These are phyloP conservation scores for Betta splendens DNA, from an alignment of 2,797 vertebrate genomes.

Conservation along the genomic window DNA sequence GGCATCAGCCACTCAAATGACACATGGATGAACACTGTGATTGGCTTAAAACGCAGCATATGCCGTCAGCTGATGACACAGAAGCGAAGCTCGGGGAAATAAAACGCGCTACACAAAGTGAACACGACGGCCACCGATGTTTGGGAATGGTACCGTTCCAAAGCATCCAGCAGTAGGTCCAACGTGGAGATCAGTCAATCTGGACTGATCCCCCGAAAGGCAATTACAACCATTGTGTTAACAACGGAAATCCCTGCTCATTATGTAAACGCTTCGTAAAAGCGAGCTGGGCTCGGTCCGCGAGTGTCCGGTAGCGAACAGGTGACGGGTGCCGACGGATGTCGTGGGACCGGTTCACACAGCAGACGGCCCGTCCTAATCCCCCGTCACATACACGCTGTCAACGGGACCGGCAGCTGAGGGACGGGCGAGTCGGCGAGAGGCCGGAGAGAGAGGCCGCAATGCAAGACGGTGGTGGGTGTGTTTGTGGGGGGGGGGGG, in stretches of 20 bases:
- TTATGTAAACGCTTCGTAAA: slow-evolving; percentile 25
- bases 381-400: slow-evolving; percentile 69
- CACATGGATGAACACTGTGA: slow-evolving; percentile 72
- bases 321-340: slow-evolving; percentile 73
- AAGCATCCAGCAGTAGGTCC: slow-evolving; percentile 10
- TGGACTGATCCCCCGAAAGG: slow-evolving; percentile 1
- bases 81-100: slow-evolving; percentile 48
- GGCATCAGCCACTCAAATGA: slow-evolving; percentile 66
- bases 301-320: slow-evolving; percentile 65
- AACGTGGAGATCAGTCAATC: slow-evolving; percentile 25
- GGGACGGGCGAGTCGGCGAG: slow-evolving; percentile 26
- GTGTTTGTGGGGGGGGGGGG: no score
- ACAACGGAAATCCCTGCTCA: slow-evolving; percentile 17
- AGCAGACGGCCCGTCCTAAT: slow-evolving; percentile 66
- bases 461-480: no score
- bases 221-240: background rate
- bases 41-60: slow-evolving; percentile 68
- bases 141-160: slow-evolving; percentile 29
- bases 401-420: slow-evolving; percentile 66
- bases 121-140: slow-evolving; percentile 27
- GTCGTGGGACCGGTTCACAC: slow-evolving; percentile 66
- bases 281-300: slow-evolving; percentile 19
- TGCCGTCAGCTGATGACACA: slow-evolving; percentile 61
- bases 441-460: slow-evolving; percentile 23
- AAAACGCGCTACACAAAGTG: slow-evolving; percentile 12